A percentile compares a stretch with the other conserved stretches of the same genome.
Conservation (phyloP, 2,113 vertebrate species). For the Podarcis muralis region DNA sequence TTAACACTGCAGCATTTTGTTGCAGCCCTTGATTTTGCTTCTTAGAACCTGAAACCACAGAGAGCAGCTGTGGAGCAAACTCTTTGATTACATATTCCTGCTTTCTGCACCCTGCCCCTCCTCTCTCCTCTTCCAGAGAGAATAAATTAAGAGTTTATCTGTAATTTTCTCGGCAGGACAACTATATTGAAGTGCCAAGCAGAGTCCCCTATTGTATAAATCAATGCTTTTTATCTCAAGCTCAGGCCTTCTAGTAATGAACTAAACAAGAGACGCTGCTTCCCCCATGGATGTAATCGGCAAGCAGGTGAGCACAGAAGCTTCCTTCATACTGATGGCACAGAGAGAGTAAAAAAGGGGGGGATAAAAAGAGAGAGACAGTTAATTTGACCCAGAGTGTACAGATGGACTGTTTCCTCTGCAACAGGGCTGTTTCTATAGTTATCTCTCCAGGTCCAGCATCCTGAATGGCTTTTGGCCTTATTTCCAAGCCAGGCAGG, state of each 20-base stretch:
- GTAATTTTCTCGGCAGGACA: slow-evolving; percentile 70
- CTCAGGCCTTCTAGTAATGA: slow-evolving; percentile 73
- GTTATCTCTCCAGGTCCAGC: slow-evolving; percentile 72
- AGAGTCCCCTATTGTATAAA: slow-evolving; percentile 74
- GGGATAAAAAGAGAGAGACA: neutral
- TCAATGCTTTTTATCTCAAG: slow-evolving; percentile 72
- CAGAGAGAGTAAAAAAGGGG: neutral
- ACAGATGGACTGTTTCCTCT: slow-evolving; percentile 53
- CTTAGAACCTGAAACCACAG: neutral
- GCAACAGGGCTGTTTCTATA: slow-evolving; percentile 51
- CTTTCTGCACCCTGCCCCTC: neutral
- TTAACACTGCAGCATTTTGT: neutral
- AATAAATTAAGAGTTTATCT: slow-evolving; percentile 72
- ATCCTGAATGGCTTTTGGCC: slow-evolving; percentile 48
- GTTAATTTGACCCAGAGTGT: slow-evolving; percentile 72
- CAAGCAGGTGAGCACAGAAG: slow-evolving; percentile 69
- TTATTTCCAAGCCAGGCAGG: slow-evolving; percentile 74
- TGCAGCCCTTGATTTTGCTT: neutral
- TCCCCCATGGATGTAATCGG: slow-evolving; percentile 69
- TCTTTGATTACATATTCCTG: neutral
- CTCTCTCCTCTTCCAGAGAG: slow-evolving; percentile 37
- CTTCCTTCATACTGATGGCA: slow-evolving; percentile 53
- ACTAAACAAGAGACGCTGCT: slow-evolving; percentile 70
- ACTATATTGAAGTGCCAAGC: slow-evolving; percentile 65
- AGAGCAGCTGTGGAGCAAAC: neutral